Base-by-base conservation (phyloP, 2,888 invertebrate genomes). In the Alcis repandata region DNA sequence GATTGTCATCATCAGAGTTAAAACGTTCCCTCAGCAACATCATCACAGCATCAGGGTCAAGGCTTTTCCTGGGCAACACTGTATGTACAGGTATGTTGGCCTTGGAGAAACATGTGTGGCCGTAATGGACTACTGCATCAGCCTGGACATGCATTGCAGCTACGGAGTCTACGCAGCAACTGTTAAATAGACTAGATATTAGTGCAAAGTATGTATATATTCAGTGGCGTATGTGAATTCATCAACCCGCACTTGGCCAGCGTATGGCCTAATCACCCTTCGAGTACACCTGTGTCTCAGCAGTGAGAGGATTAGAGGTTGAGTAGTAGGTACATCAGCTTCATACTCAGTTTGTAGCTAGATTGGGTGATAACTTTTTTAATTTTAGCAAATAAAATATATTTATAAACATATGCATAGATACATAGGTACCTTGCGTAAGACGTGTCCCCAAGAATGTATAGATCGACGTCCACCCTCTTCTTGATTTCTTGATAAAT, bases 41-140 rank as follows among this genome's bases (percentile, higher is more conserved):
- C 43, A 84, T 76, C 10, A 72, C 70, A n/a, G 75, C 69, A 0
- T 90, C 83, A 6, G 94, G 59, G 79, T 96, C 91, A 10, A 98
- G 77, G 0, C 90, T 73, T 40, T 88, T 84, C 80, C 96, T 95
- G 13, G 96, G 95, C 69, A 97, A 95, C 40, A 98, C 94, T 71
- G 95, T 96, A 57, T 96, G 94, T 4, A 97, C 96, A 0, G 98
- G 97, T 59, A 98, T 93, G 57, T 96, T 94, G 32, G 94, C 93
- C 13, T 96, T 95, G 33, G 97, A 97, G 71, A 98, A 95, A 87
- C 99, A 99, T 0, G 97, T 95, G 79, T 96, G 96, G 0, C 99
- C 99, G 88, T 97, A 99, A 87, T 99, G 99, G 59, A 99, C 95
- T 1, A 99, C 92, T 33, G 96, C 96, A 88, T 99, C 97, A 0